These are phyloP conservation scores for Sarcophaga caerulescens DNA, from an alignment of 2,888 invertebrate species.

Conservation along the genomic window DNA sequence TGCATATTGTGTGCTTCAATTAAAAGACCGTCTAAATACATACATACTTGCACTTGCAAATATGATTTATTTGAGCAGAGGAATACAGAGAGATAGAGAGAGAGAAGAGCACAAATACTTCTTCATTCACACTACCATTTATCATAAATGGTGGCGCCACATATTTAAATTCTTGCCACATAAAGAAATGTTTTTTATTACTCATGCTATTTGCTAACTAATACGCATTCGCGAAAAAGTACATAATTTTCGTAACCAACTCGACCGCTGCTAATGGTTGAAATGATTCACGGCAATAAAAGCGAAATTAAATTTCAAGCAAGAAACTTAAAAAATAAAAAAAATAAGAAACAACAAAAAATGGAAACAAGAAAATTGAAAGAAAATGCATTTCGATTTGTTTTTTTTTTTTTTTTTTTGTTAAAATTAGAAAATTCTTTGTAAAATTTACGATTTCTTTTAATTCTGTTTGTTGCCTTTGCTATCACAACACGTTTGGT, in stretches of 20 bases:
- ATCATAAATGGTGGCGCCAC: slow-evolving; percentile 67
- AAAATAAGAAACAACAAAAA: neutral
- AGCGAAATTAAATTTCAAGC: slow-evolving; percentile 14
- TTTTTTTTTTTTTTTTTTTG: too few relatives aligned
- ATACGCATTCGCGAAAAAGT: slow-evolving; percentile 7
- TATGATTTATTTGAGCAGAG: slow-evolving; percentile 47
- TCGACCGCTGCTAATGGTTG: slow-evolving; percentile 30
- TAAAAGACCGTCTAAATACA: neutral
- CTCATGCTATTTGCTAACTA: neutral
- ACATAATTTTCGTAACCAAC: slow-evolving; percentile 20
- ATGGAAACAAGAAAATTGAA: too few relatives aligned
- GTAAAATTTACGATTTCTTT: too few relatives aligned
- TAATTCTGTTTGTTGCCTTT: too few relatives aligned
- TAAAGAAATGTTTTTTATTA: slow-evolving; percentile 32
- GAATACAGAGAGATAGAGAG: neutral
- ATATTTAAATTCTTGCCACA: slow-evolving; percentile 59
- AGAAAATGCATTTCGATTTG: too few relatives aligned
- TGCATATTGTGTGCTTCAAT: neutral
- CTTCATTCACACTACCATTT: slow-evolving; percentile 55
- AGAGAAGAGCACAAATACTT: neutral
- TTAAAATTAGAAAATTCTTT: too few relatives aligned
- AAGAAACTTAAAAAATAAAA: neutral
- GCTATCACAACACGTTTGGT: too few relatives aligned
- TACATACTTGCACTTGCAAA: neutral
- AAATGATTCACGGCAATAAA: slow-evolving; percentile 54